Base-by-base conservation (phyloP, 2,888 invertebrate species). In the Drepana falcataria region DNA sequence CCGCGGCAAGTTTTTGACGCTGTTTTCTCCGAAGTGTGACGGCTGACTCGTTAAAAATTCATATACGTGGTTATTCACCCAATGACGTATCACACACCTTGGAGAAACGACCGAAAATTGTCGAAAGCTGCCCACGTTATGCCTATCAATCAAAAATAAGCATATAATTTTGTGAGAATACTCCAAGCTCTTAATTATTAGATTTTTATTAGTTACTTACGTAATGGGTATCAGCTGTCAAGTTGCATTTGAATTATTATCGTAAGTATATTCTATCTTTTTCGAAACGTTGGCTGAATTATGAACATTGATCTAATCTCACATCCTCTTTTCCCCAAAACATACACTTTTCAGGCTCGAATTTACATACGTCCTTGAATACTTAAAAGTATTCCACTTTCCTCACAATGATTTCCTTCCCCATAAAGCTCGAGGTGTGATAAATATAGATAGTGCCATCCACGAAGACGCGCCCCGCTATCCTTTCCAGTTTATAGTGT, bases 11-110 rank as follows among this genome's bases (percentile, higher is more conserved):
- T 63, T 63, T 41, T 54, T 64, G 57, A 60, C 54, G 60, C 61
- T 60, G 68, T 75, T 77, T 74, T 75, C 72, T 68, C 68, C 64
- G 63, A 65, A 55, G 51, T 61, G 58, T 67, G 73, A 70, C 72
- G 59, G 61, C 57, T 66, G 69, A 66, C 74, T 80, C 65, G 75
- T 78, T 78, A 77, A 77, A 37, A 44, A 44, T 44, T 44, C 9
- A 9, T 64, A 79, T 79, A 76, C 73, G 66, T 64, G 66, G 62
- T 63, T 57, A 66, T 64, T 68, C 60, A 60, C 58, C 56, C 64
- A 65, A 58, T 56, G 63, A 61, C 58, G 63, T 58, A 48, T 53
- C 57, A 55, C 55, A 53, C 54, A 63, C 59, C 61, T 59, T 57
- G 53, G 55, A 65, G 61, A 64, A 68, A 65, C 61, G 59, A 68